phyloP scores from a whole-genome alignment of 2,797 vertebrate species.

The Syncerus caffer region DNA sequence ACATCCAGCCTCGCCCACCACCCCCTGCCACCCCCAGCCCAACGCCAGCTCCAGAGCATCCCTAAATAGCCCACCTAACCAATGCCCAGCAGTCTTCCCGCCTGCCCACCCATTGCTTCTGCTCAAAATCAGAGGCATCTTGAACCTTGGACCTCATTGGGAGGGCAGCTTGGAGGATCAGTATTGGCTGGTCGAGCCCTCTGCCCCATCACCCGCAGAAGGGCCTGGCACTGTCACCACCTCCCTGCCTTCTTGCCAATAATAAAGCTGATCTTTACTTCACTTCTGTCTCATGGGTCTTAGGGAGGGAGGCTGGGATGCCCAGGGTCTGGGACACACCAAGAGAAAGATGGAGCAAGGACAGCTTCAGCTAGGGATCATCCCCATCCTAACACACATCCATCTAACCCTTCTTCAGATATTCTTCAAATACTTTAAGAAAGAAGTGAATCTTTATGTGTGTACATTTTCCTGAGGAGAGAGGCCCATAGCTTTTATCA shows the following conservation, averaged over 20 bases:
- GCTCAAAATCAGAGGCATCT: conserved; percentile 40
- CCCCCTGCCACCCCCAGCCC: conserved; percentile 76
- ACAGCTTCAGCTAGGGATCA: neutral
- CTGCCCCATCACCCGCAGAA: neutral
- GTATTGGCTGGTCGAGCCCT: neutral
- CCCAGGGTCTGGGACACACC: neutral
- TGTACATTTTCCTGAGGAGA: neutral
- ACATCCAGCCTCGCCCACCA: conserved; percentile 87
- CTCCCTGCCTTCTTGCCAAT: conserved; percentile 35
- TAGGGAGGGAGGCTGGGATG: neutral
- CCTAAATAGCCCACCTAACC: conserved; percentile 50
- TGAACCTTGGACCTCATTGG: neutral
- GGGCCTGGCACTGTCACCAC: conserved; percentile 1
- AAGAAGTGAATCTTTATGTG: neutral
- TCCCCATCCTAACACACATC: neutral
- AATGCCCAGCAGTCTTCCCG: neutral
- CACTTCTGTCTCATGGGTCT: conserved; percentile 34
- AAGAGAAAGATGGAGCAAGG: neutral
- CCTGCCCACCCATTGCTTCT: neutral
- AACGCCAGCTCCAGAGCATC: conserved; percentile 48
- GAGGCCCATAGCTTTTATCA: neutral
- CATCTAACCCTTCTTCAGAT: neutral
- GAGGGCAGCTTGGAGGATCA: neutral
- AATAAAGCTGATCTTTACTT: conserved; percentile 70
- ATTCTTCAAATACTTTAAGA: conserved; percentile 5